Evolutionary conservation across 2,797 vertebrate genomes (phyloP), one percentile per base, ranked within the genome.

Genomic region (Channa striata): DNA sequence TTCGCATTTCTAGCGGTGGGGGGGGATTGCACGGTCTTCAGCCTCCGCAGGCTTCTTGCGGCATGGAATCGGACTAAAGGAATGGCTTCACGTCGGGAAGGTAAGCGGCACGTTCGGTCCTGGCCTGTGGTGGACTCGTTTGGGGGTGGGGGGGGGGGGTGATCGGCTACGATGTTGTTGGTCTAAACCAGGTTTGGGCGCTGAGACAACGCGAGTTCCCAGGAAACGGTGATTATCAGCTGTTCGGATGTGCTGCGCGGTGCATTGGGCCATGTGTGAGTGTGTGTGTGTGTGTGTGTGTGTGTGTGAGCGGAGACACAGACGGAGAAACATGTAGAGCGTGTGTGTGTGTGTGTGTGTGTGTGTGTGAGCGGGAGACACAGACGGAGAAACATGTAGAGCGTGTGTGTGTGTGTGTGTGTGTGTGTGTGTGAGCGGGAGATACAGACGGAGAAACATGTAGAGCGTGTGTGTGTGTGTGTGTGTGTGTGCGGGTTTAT

Each of bases 51-150:
- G 87, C 72, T 68, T 67, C 75, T 80, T 60, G 59, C 75, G 80
- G 81, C 76, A 82, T 82, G 91, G 91, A 75, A 83, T 88, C 83
- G 89, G 86, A 92, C 89, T 89, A 87, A 84, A 89, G 90, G 86
- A 83, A 94, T 93, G 93, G 90, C 86, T 92, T 59, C 86, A 85
- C 84, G 87, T 88, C 78, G 84, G 77, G 58, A 91, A 94, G 93
- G 94, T 94, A 93, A 89, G 89, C 77, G 75, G 11, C 69, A 73
- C 74, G 80, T 85, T 83, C 78, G 16, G 48, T 72, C 83, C 74
- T 86, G 87, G 90, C 89, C 89, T 91, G 80, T 60, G 57, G 19
- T 56, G 48, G 59, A 62, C 63, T 83, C 51, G 19, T n/a, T 62
- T 48, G 36, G 19, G 59, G 11, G 30, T 13, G 13, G 36, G 25